Percentiles rank a stretch among this genome's conserved stretches.
These are phyloP conservation scores for Lepeophtheirus salmonis DNA, from an alignment of 1,140 invertebrate genomes.

Conservation along the genomic window DNA sequence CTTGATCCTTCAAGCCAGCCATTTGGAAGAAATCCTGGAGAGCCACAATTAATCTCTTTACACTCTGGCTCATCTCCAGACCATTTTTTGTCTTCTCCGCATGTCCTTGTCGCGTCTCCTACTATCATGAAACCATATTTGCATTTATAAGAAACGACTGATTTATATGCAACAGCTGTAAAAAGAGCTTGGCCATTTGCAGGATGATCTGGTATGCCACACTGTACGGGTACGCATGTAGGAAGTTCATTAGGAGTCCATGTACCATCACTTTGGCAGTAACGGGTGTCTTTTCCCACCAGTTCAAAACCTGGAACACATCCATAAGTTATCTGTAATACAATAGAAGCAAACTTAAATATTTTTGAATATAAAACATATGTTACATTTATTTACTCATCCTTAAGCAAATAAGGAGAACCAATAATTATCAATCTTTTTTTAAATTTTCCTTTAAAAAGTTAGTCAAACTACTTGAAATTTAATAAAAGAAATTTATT, in stretches of 20 bases:
- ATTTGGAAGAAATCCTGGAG: constrained; percentile 31
- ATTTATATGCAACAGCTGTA: constrained; percentile 76
- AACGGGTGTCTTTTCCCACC: constrained; percentile 53
- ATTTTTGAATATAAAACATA: no score
- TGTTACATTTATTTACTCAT: no score
- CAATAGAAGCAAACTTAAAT: no score
- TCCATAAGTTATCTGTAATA: constrained; percentile 55
- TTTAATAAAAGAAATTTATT: no score
- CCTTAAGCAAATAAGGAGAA: no score
- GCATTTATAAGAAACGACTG: constrained; percentile 78
- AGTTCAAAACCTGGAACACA: constrained; percentile 82
- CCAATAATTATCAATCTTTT: no score
- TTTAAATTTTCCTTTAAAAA: no score
- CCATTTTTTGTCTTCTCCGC: constrained; percentile 72
- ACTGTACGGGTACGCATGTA: constrained; percentile 70
- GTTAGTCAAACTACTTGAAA: no score
- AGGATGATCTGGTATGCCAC: constrained; percentile 62
- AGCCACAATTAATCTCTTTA: constrained; percentile 37
- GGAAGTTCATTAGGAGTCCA: constrained; percentile 63
- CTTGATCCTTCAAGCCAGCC: constrained; percentile 37
- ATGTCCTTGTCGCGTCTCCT: constrained; percentile 30
- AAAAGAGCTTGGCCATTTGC: constrained; percentile 71
- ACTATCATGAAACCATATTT: constrained; percentile 70
- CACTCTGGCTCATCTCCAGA: constrained; percentile 31
- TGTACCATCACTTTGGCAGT: constrained; percentile 30